phyloP scores from a whole-genome alignment of 2,113 vertebrate species.

The Stictonetta naevosa region DNA sequence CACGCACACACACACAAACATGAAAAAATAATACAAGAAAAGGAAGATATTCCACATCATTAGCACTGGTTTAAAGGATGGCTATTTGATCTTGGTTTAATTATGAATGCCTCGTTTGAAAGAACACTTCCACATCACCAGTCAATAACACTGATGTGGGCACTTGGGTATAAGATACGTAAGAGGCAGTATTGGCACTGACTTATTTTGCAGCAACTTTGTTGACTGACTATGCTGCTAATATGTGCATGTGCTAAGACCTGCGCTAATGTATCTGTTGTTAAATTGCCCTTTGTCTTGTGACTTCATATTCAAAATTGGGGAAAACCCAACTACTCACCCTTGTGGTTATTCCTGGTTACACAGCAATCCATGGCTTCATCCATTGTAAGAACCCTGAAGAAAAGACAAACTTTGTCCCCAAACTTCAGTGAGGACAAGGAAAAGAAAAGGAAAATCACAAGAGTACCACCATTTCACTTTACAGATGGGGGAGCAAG shows the following conservation, averaged over 20 bases:
- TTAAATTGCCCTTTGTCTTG: neutral
- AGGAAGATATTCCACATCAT: constrained; percentile 70
- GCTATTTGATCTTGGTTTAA: constrained; percentile 77
- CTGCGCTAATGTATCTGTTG: neutral
- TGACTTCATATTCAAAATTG: neutral
- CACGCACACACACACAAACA: constrained; percentile 41
- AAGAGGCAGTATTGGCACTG: neutral
- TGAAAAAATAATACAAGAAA: constrained; percentile 65
- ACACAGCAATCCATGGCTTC: neutral
- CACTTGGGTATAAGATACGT: neutral
- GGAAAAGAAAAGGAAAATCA: neutral
- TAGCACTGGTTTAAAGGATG: constrained; percentile 61
- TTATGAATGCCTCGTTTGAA: constrained; percentile 73
- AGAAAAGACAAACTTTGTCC: neutral
- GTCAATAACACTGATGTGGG: constrained; percentile 19
- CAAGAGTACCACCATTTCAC: neutral
- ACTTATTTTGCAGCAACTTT: constrained; percentile 34
- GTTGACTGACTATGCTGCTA: neutral
- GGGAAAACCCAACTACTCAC: neutral
- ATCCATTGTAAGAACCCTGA: neutral
- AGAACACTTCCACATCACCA: constrained; percentile 72
- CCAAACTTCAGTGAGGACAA: neutral
- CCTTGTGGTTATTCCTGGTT: neutral
- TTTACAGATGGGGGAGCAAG: neutral
- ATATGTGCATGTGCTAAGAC: neutral